Percentiles rank a stretch among this genome's conserved stretches.
Conservation (phyloP, 2,113 vertebrate genomes). For the Sander lucioperca region DNA sequence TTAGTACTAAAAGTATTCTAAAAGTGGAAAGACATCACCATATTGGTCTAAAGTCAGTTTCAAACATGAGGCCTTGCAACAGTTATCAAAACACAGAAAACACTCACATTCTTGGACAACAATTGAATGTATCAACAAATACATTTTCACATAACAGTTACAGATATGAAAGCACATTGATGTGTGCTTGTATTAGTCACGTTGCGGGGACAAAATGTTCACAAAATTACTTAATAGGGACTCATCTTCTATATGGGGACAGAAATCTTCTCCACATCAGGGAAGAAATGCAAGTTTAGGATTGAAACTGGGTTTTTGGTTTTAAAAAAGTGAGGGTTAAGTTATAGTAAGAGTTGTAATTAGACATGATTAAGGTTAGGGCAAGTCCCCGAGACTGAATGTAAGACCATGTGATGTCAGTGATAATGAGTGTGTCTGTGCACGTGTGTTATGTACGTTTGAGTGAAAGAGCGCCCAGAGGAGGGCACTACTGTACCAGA, state of each 20-base stretch:
- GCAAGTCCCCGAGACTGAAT: neutral
- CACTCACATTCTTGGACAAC: neutral
- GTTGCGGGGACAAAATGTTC: neutral
- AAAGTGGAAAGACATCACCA: neutral
- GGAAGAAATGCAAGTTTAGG: too few relatives aligned
- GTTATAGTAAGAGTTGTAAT: neutral
- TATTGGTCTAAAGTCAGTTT: neutral
- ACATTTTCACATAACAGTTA: neutral
- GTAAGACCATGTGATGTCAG: neutral
- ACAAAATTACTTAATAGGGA: neutral
- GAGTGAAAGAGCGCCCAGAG: slow-evolving; percentile 66
- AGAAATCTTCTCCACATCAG: neutral
- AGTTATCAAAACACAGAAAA: neutral
- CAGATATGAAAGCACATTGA: neutral
- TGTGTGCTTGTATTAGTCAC: neutral
- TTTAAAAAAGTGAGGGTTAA: neutral
- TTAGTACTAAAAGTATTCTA: neutral
- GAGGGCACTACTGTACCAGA: slow-evolving; percentile 77
- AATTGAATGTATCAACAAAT: neutral
- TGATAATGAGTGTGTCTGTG: slow-evolving; percentile 1
- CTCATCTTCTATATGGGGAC: neutral
- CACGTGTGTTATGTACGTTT: slow-evolving; percentile 11
- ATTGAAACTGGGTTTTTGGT: neutral
- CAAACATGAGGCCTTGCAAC: neutral
- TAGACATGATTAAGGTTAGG: neutral